Base-by-base conservation (phyloP, 2,113 vertebrate genomes). In the Hyperopisus bebe region DNA sequence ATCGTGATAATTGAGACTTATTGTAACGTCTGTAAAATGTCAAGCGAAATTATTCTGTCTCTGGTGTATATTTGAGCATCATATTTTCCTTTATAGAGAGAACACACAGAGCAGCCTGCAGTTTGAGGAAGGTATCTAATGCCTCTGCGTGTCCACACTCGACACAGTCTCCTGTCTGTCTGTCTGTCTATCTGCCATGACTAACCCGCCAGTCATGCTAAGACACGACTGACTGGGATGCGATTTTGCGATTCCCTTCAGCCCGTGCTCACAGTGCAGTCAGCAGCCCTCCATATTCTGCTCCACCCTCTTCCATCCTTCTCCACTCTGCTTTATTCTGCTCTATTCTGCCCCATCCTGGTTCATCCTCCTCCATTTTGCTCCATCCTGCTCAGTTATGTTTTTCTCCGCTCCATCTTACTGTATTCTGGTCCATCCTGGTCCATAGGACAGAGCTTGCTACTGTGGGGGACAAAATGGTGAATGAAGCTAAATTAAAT, bases 1-100 rank as follows among this genome's bases (percentile, higher is more conserved):
- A 17, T 83, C 46, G 53, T 70, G 55, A 87, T 86, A 89, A 92
- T 89, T 90, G 42, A 82, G 77, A 88, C 53, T 90, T 87, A 91
- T 90, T 92, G 89, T 88, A 24, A 89, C 31, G 84, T 51, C 66
- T 70, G 19, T 88, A 82, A 89, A 90, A 90, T 90, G 89, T 90
- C 89, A 91, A 90, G 74, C 83, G 62, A 92, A 93, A 90, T 90
- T 88, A 90, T 83, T 66, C 86, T 11, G 50, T 88, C 88, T 74
- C 87, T 77, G 70, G 80, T 87, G 88, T 88, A 50, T 21, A 50
- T 88, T 2, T 70, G 42, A 88, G n/a, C 51, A 44, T 62, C 86
- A 89, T 50, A 85, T 90, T 46, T 88, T 39, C 77, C 55, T 88
- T 89, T 42, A 87, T 31, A 55, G 86, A 77, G 19, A 83, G 9